phyloP scores from a whole-genome alignment of 2,888 invertebrate species.

The Acanthacorydalis orientalis region DNA sequence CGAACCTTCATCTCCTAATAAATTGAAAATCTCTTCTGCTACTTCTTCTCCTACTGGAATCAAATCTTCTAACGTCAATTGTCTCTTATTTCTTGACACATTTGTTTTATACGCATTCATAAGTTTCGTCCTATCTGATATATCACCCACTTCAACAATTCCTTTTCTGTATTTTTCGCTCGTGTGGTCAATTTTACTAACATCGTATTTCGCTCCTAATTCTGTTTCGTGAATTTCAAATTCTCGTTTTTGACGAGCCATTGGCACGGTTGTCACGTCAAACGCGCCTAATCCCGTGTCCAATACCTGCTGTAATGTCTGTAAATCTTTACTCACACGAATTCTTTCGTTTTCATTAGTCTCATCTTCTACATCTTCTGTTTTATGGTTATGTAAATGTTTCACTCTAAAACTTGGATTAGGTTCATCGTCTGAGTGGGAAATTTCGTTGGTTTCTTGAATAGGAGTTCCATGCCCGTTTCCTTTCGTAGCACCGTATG shows the following conservation, averaged over 20 bases:
- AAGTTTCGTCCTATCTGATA: constrained; percentile 9
- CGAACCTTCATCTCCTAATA: neutral
- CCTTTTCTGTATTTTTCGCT: constrained; percentile 41
- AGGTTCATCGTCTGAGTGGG: constrained; percentile 28
- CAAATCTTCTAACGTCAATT: constrained; percentile 28
- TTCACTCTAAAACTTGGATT: constrained; percentile 29
- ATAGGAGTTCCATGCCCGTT: constrained; percentile 26
- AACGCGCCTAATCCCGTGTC: constrained; percentile 24
- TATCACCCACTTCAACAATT: constrained; percentile 34
- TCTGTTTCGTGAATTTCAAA: constrained; percentile 39
- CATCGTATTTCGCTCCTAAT: constrained; percentile 37
- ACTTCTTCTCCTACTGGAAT: constrained; percentile 29
- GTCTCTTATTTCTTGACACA: constrained; percentile 16
- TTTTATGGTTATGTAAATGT: constrained; percentile 30
- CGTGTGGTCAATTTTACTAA: constrained; percentile 30
- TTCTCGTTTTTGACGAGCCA: constrained; percentile 25
- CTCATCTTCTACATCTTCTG: constrained; percentile 19
- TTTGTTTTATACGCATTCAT: neutral
- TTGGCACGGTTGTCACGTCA: constrained; percentile 16
- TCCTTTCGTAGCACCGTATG: constrained; percentile 48
- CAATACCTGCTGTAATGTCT: constrained; percentile 23
- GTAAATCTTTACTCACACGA: constrained; percentile 19
- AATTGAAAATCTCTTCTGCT: constrained; percentile 18
- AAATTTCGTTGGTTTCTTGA: constrained; percentile 35
- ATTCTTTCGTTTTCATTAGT: constrained; percentile 17